Evolutionary conservation across 1,140 invertebrate species (phyloP).

Genomic region (Drosophila nasuta): DNA sequence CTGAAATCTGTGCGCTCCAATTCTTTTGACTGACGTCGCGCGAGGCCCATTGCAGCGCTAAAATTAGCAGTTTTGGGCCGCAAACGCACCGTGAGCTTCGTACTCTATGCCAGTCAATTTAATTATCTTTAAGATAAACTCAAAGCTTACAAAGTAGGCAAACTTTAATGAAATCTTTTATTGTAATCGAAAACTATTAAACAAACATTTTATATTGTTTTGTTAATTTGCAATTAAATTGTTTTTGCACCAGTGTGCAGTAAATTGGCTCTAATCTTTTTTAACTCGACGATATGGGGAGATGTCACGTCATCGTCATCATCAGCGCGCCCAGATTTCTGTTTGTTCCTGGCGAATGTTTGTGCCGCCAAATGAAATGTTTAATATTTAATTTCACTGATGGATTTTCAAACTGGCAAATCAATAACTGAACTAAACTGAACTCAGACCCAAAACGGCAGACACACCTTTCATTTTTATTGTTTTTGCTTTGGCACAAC

Average conservation of each 20-base stretch:
- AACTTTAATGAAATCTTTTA: no score
- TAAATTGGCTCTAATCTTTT: conserved; percentile 29
- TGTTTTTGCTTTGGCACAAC: conserved; percentile 48
- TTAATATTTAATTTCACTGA: conserved; percentile 72
- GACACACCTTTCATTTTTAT: conserved; percentile 57
- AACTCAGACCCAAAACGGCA: conserved; percentile 21
- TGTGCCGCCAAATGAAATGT: conserved; percentile 47
- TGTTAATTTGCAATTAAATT: neutral
- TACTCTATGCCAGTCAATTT: neutral
- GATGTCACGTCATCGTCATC: conserved; percentile 55
- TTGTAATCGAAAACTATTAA: neutral
- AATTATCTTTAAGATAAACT: neutral
- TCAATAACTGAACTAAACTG: conserved; percentile 45
- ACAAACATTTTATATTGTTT: neutral
- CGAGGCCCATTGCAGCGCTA: conserved; percentile 32
- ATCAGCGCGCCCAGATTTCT: conserved; percentile 34
- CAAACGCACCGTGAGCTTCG: conserved; percentile 22
- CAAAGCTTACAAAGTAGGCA: neutral
- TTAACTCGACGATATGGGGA: conserved; percentile 15
- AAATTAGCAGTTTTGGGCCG: conserved; percentile 32
- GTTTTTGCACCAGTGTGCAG: conserved; percentile 24
- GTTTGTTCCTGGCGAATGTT: conserved; percentile 37
- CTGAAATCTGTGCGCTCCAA: conserved; percentile 43
- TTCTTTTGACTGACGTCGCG: conserved; percentile 31
- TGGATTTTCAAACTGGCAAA: conserved; percentile 50